These are phyloP conservation scores for Tanypteryx hageni DNA, from an alignment of 2,888 invertebrate species.

Conservation along the genomic window DNA sequence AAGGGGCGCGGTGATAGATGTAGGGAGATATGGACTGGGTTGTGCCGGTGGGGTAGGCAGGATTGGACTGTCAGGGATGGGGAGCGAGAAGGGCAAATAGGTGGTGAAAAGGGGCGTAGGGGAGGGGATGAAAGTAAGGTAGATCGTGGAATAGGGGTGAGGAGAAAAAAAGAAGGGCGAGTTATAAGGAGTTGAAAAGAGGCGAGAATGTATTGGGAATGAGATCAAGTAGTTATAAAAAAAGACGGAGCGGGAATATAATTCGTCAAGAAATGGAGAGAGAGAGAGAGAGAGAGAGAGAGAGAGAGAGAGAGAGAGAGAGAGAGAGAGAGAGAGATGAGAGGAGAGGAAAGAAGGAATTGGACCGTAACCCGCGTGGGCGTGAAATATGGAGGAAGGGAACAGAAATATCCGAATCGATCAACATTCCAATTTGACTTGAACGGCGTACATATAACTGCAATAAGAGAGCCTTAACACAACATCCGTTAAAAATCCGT, in stretches of 20 bases:
- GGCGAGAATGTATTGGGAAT: too few species aligned
- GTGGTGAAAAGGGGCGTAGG: background rate
- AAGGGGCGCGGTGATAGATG: constrained; percentile 42
- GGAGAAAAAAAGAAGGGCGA: too few species aligned
- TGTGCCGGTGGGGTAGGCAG: background rate
- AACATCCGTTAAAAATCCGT: too few species aligned
- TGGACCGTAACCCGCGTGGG: background rate
- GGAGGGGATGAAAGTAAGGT: too few species aligned
- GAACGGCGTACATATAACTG: too few species aligned
- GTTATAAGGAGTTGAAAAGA: too few species aligned
- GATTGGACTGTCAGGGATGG: background rate
- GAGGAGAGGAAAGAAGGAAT: background rate
- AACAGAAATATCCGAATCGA: background rate
- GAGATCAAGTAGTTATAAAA: too few species aligned
- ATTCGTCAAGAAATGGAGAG: too few species aligned
- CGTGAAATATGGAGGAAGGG: background rate
- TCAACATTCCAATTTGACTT: background rate
- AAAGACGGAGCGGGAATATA: too few species aligned
- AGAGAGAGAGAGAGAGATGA: background rate
- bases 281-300: too few species aligned
- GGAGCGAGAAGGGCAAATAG: background rate
- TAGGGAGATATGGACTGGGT: background rate
- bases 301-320: too few species aligned
- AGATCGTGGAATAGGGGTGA: background rate
- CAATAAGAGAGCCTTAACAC: too few species aligned